Evolutionary conservation across 2,797 vertebrate genomes (phyloP).

Genomic region (Octomys mimax): DNA sequence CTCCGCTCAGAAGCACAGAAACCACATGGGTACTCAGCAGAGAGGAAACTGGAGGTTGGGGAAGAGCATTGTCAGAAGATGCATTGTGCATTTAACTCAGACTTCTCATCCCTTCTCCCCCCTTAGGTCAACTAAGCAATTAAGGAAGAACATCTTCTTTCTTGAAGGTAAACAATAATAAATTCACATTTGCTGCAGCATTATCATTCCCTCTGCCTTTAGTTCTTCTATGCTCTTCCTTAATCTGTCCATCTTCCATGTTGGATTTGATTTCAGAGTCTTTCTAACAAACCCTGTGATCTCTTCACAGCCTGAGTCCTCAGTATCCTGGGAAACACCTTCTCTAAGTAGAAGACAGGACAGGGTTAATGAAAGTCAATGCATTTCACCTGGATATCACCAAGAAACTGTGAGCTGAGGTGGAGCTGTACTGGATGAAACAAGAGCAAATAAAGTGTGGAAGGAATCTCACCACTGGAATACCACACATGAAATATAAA

Average conservation of each 20-base stretch:
- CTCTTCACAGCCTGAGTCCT: constrained; percentile 55
- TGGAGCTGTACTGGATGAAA: constrained; percentile 27
- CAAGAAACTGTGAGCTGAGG: constrained; percentile 83
- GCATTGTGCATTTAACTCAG: constrained; percentile 87
- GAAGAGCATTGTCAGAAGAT: constrained; percentile 77
- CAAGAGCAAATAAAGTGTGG: constrained; percentile 57
- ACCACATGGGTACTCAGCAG: constrained; percentile 89
- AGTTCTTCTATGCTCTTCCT: constrained; percentile 11
- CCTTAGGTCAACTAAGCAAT: constrained; percentile 89
- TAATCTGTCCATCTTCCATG: constrained; percentile 40
- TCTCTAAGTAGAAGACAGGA: constrained; percentile 73
- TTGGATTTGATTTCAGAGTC: constrained; percentile 76
- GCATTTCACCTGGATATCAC: constrained; percentile 82
- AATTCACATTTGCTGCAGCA: constrained; percentile 77
- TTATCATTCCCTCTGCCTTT: constrained; percentile 1
- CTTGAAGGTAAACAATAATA: constrained; percentile 87
- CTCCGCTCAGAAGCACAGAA: constrained; percentile 89
- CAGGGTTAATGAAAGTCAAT: constrained; percentile 86
- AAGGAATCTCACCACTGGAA: background rate
- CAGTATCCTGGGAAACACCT: constrained; percentile 81
- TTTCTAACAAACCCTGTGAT: constrained; percentile 72
- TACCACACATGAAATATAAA: background rate
- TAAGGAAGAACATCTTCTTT: constrained; percentile 87
- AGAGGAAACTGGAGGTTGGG: constrained; percentile 82
- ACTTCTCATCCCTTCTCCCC: background rate